Percentiles rank a stretch among this genome's conserved stretches.
phyloP scores from a whole-genome alignment of 2,113 vertebrate species.

The Ovibos moschatus region DNA sequence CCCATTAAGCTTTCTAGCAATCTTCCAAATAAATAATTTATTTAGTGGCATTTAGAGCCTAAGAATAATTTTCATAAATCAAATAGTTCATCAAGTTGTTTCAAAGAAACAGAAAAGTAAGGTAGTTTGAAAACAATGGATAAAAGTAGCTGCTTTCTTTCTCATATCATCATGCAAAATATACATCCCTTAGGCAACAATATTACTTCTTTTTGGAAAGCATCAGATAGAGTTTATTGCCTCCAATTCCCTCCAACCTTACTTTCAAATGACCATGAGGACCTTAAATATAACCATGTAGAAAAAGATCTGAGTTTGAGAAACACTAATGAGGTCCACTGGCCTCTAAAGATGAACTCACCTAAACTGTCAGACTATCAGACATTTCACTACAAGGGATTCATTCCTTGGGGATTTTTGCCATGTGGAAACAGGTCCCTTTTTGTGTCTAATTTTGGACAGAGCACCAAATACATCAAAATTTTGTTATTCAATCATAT shows the following conservation, averaged over 20 bases:
- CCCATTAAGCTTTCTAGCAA: background rate
- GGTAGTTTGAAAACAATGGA: background rate
- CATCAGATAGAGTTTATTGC: background rate
- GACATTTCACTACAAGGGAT: background rate
- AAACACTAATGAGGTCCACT: background rate
- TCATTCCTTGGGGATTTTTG: background rate
- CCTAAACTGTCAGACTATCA: background rate
- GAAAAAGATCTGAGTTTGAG: background rate
- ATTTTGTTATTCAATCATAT: background rate
- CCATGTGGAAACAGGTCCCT: background rate
- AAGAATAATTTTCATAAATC: conserved; percentile 47
- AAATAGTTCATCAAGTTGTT: conserved; percentile 49
- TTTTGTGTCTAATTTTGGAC: background rate
- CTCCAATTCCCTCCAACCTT: background rate
- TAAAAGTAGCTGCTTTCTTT: background rate
- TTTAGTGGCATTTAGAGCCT: background rate
- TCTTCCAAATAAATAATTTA: conserved; percentile 50
- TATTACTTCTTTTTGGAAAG: background rate
- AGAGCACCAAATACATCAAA: background rate
- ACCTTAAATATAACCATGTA: background rate
- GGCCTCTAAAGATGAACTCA: background rate
- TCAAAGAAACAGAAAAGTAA: conserved; percentile 48
- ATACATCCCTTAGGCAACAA: background rate
- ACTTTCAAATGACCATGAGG: background rate
- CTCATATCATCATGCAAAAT: background rate